Evolutionary conservation across 2,888 invertebrate species (phyloP).

Genomic region (Stenchaetothrips biformis): DNA sequence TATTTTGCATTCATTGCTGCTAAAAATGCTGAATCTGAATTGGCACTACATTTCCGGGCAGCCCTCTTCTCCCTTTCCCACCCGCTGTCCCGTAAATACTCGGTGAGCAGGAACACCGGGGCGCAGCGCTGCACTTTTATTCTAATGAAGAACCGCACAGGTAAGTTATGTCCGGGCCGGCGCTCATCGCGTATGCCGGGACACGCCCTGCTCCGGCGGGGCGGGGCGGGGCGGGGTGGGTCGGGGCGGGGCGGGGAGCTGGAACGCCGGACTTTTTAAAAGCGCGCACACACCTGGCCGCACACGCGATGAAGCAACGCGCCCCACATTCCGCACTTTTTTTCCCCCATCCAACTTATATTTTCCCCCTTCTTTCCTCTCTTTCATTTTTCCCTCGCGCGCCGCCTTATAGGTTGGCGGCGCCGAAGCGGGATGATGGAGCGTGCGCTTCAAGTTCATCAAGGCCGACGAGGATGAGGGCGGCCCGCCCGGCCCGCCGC

Average conservation of each 20-base stretch:
- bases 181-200: conserved; percentile 9
- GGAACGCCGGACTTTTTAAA: conserved; percentile 13
- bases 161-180: conserved; percentile 5
- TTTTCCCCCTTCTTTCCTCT: conserved; percentile 27
- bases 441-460: too few relatives aligned
- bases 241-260: conserved; percentile 11
- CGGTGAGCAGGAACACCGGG: neutral
- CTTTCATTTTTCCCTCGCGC: neutral
- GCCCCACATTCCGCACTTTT: neutral
- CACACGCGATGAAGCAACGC: neutral
- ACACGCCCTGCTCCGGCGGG: neutral
- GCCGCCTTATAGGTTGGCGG: too few relatives aligned
- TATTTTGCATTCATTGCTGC: too few relatives aligned
- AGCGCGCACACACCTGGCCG: neutral
- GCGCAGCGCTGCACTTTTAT: neutral
- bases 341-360: conserved; percentile 21
- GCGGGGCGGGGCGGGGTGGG: neutral
- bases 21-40: too few relatives aligned
- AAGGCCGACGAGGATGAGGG: too few relatives aligned
- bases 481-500: too few relatives aligned
- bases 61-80: neutral
- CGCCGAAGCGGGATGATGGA: too few relatives aligned
- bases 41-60: too few relatives aligned
- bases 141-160: neutral
- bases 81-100: neutral